Evolutionary conservation across 2,888 invertebrate genomes (phyloP).

Genomic region (Timema cristinae): DNA sequence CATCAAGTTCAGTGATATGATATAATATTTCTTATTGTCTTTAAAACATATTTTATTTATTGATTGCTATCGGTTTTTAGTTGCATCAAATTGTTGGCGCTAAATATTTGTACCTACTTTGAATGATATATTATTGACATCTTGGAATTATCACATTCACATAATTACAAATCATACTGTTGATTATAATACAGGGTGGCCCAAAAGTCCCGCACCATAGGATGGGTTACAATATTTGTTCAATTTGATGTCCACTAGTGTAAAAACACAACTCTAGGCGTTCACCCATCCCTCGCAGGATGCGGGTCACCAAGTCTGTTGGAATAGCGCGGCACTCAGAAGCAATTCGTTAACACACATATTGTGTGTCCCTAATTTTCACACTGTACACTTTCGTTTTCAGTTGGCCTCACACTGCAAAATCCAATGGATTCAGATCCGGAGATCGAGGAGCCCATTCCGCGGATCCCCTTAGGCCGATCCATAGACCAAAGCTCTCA

Average conservation of each 20-base stretch:
- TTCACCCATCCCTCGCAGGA: not conserved
- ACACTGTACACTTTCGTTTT: slow-evolving; percentile 11
- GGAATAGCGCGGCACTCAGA: not conserved
- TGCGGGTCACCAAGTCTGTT: not conserved
- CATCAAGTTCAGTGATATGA: no score
- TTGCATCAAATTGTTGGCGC: no score
- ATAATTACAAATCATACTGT: no score
- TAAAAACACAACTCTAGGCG: not conserved
- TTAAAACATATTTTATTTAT: no score
- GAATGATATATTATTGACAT: no score
- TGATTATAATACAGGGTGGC: not conserved
- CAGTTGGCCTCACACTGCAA: slow-evolving; percentile 7
- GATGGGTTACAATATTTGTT: not conserved
- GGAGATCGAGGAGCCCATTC: not conserved
- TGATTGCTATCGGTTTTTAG: no score
- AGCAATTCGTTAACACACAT: not conserved
- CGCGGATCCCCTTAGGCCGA: not conserved
- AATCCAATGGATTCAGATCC: slow-evolving; percentile 6
- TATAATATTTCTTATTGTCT: no score
- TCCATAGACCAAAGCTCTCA: not conserved
- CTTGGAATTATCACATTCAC: no score
- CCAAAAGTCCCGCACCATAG: slow-evolving; percentile 8
- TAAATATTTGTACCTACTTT: no score
- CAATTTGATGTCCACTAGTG: not conserved
- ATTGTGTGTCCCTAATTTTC: not conserved